Percentiles rank a stretch among this genome's conserved stretches.
Evolutionary conservation across 1,140 invertebrate species (phyloP).

Genomic region (Cydia strobilella): DNA sequence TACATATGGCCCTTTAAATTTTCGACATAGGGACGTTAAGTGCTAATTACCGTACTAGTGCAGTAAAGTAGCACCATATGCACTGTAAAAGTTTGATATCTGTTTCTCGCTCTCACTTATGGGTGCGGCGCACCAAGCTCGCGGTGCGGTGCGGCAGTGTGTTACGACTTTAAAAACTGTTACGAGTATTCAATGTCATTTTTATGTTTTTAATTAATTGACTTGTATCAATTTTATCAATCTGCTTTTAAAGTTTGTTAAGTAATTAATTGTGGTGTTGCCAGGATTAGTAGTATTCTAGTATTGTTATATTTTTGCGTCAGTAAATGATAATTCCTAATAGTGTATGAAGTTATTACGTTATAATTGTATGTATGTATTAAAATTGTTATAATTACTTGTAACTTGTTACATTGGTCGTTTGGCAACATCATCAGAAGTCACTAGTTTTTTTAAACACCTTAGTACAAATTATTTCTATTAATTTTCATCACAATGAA

Average conservation of each 20-base stretch:
- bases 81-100: too few relatives aligned
- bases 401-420: slow-evolving; percentile 5
- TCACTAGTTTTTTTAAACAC: slow-evolving; percentile 31
- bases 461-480: slow-evolving; percentile 32
- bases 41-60: not conserved
- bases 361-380: not conserved
- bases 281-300: not conserved
- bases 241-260: not conserved
- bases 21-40: too few relatives aligned
- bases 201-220: not conserved
- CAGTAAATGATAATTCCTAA: not conserved
- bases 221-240: not conserved
- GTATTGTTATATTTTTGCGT: not conserved
- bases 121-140: too few relatives aligned
- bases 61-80: too few relatives aligned
- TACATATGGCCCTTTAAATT: too few relatives aligned
- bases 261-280: slow-evolving; percentile 1
- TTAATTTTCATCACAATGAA: slow-evolving; percentile 14
- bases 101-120: too few relatives aligned
- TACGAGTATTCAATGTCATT: not conserved
- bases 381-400: not conserved
- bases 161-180: too few relatives aligned
- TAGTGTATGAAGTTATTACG: not conserved
- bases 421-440: slow-evolving; percentile 28
- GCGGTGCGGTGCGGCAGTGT: too few relatives aligned